Percentiles rank a stretch among this genome's conserved stretches.
These are phyloP conservation scores for Pseudomyrmex dendroicus DNA, from an alignment of 1,140 invertebrate species.

Conservation along the genomic window DNA sequence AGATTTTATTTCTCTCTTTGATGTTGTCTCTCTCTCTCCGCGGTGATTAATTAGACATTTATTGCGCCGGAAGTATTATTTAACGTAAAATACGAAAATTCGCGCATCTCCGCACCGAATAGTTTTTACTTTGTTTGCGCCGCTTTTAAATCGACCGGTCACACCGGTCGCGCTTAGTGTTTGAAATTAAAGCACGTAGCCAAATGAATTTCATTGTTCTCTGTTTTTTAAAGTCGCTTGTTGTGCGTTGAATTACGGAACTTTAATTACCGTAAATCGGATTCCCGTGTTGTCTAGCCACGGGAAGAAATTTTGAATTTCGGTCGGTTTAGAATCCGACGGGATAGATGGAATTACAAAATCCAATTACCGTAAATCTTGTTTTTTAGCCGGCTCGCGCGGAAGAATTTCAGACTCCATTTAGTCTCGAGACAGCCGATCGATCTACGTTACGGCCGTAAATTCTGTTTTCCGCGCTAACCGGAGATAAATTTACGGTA, in stretches of 20 bases:
- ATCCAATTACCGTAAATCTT: conserved; percentile 60
- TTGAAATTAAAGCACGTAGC: not conserved
- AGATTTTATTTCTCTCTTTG: not conserved
- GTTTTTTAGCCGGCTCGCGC: conserved; percentile 43
- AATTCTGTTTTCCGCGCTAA: conserved; percentile 54
- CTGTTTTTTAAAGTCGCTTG: not conserved
- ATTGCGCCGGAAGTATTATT: not conserved
- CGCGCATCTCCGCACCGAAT: not conserved
- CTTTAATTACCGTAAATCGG: conserved; percentile 47
- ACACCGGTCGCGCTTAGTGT: not conserved
- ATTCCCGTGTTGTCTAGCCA: not conserved
- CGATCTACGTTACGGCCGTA: conserved; percentile 47
- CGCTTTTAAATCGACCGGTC: not conserved
- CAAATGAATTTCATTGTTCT: conserved; percentile 1
- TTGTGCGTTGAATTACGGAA: not conserved
- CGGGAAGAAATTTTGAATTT: conserved; percentile 40
- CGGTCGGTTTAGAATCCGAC: conserved; percentile 33
- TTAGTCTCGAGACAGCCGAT: conserved; percentile 55
- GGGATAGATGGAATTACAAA: conserved; percentile 43
- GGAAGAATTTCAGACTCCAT: conserved; percentile 60
- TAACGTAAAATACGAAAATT: not conserved
- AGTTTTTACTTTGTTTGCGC: not conserved
- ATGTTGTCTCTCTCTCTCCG: not conserved
- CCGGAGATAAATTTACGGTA: conserved; percentile 39
- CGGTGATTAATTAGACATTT: not conserved